Base-by-base conservation (phyloP, 2,113 vertebrate species). In the Vidua chalybeata region DNA sequence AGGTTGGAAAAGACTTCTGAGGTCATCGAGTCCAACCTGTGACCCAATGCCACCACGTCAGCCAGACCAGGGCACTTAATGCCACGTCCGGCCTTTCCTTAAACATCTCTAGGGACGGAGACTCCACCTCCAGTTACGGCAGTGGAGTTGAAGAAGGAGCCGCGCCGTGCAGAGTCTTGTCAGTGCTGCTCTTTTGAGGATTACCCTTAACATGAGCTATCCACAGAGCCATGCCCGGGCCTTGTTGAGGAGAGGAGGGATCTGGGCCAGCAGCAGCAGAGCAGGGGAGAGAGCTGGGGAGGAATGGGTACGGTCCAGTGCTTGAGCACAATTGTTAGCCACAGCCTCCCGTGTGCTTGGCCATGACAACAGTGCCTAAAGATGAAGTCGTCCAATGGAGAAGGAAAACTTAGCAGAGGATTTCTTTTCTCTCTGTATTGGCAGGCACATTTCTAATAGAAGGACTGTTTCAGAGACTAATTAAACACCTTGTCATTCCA, bases 161-260 rank as follows among this genome's bases (percentile, higher is more conserved):
- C 23, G 13, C n/a, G 58, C 64, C 30, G 1, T 11, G 5, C 4
- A 1, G 62, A 6, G 9, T 12, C 33, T 6, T 11, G 45, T 52
- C 45, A 7, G 0, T 45, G 26, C 11, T 2, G 9, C 43, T 51
- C 16, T 8, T 39, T 35, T 11, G n/a, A 15, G 37, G 1, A 0
- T 62, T 13, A 3, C 37, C 45, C 45, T 55, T 8, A 26, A 54
- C 24, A 6, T 18, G 39, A 73, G n/a, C 39, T 27, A 0, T 7
- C 45, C 72, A 6, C 45, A 51, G 11, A 92, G 11, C 45, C 21
- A 0, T 33, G 15, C 6, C 33, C 0, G 2, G 33, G 76, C 41
- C 59, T 33, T 51, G 15, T 0, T 17, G 33, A 39, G 76, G 14
- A 33, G n/a, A 49, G 33, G 15, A 33, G 10, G 15, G 26, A 3